Conservation (phyloP, 2,113 vertebrate genomes). For the human (Homo sapiens) region DNA sequence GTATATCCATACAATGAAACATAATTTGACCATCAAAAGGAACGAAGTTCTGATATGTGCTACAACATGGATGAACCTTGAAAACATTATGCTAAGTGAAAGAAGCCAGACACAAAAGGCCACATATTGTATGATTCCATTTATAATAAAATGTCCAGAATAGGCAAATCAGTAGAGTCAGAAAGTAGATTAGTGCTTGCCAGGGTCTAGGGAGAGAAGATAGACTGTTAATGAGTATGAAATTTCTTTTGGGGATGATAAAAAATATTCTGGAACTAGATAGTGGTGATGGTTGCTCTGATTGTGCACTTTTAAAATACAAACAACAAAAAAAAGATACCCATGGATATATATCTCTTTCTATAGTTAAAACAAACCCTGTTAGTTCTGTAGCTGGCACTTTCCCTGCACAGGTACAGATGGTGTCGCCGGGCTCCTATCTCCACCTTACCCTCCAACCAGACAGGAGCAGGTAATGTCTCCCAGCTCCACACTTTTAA, state of each 20-base stretch:
- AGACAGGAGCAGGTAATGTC: too few species aligned
- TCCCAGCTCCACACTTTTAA: neutral
- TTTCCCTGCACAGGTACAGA: neutral
- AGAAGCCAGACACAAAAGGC: too few species aligned
- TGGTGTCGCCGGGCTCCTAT: rapidly evolving
- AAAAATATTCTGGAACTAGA: neutral
- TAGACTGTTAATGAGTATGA: neutral
- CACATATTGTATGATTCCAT: neutral
- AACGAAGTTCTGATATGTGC: too few species aligned
- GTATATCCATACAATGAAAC: neutral
- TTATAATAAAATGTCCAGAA: neutral
- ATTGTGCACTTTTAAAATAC: neutral
- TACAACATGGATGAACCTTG: too few species aligned
- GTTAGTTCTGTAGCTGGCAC: neutral
- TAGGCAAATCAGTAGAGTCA: neutral
- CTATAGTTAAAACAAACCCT: neutral
- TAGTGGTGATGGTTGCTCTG: neutral
- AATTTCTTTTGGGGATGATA: neutral
- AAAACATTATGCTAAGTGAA: too few species aligned
- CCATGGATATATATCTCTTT: neutral
- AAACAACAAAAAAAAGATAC: neutral
- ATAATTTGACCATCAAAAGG: neutral
- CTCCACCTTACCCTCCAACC: neutral
- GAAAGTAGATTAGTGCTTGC: neutral
- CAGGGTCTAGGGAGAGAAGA: neutral